phyloP scores from a whole-genome alignment of 2,888 invertebrate genomes.

The Rhagium mordax region DNA sequence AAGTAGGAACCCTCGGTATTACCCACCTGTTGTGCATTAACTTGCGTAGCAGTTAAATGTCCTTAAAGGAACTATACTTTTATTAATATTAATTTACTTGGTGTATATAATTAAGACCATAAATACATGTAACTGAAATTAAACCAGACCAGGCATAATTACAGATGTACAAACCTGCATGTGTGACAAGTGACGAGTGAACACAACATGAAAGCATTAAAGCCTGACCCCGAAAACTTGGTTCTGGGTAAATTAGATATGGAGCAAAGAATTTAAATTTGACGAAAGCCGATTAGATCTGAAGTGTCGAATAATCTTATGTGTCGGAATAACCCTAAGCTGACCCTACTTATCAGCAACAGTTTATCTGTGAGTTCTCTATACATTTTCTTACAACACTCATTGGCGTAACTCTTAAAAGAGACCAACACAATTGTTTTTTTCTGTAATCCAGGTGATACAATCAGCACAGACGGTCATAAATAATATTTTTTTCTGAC shows the following conservation, averaged over 20 bases:
- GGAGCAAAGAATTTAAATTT: constrained; percentile 25
- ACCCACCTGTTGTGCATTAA: too few species aligned
- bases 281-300: constrained; percentile 32
- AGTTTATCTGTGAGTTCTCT: constrained; percentile 34
- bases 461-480: not conserved
- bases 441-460: not conserved
- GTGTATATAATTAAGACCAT: too few species aligned
- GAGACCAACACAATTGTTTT: not conserved
- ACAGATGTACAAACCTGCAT: not conserved
- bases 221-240: constrained; percentile 18
- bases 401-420: constrained; percentile 12
- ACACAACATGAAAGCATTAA: not conserved
- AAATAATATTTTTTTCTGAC: not conserved
- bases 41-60: too few species aligned
- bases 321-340: constrained; percentile 31
- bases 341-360: constrained; percentile 37
- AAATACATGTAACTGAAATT: too few species aligned
- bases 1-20: too few species aligned
- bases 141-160: not conserved
- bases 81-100: too few species aligned
- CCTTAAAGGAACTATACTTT: too few species aligned
- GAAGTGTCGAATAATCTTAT: constrained; percentile 31
- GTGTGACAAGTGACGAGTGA: constrained; percentile 13
- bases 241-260: constrained; percentile 19
- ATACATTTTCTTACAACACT: constrained; percentile 34